Evolutionary conservation across 1,140 invertebrate genomes (phyloP), one percentile per base, ranked within the genome.

Genomic region (Ceratina australensis): DNA sequence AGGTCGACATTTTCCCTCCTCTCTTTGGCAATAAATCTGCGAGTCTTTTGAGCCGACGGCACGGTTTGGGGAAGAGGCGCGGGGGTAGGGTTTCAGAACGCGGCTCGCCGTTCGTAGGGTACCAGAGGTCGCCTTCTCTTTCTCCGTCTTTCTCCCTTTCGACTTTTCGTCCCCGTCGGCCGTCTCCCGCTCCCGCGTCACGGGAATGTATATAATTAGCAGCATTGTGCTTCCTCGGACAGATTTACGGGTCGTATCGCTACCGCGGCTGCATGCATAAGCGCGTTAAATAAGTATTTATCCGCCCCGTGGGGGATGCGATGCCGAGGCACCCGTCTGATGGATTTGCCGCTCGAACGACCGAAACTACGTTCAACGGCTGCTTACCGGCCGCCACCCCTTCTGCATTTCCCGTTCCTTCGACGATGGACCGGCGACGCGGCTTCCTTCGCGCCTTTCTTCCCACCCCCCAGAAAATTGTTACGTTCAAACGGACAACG

Each of bases 211-310:
- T 92, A 92, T 92, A 92, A 92, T 92, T 92, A 92, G 91, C 90
- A 88, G 90, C 89, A 91, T 91, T 92, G 91, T 91, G 88, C 90
- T 90, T 87, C 83, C 87, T 87, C 86, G 85, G 90, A 90, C 91
- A 92, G 91, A 92, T 92, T 92, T 92, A 92, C 90, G 90, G 89
- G 88, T 91, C 85, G 87, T 89, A 90, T 91, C 88, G 89, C 90
- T 90, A 90, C 90, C 87, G 88, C 90, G 89, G 87, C 90, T 91
- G 90, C 88, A 91, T 92, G 90, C 90, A 91, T 92, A 92, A 92
- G 87, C 91, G 89, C 87, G 91, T 91, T 92, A 92, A 92, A 92
- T 92, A 92, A 92, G 91, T 92, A 92, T 92, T 92, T 92, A 92
- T 92, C 90, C 90, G 86, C 87, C 90, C 90, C 90, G 83, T 88